Percentiles rank a stretch among this genome's conserved stretches.
These are phyloP conservation scores for Pygoscelis adeliae DNA, from an alignment of 2,113 vertebrate species.

Conservation along the genomic window DNA sequence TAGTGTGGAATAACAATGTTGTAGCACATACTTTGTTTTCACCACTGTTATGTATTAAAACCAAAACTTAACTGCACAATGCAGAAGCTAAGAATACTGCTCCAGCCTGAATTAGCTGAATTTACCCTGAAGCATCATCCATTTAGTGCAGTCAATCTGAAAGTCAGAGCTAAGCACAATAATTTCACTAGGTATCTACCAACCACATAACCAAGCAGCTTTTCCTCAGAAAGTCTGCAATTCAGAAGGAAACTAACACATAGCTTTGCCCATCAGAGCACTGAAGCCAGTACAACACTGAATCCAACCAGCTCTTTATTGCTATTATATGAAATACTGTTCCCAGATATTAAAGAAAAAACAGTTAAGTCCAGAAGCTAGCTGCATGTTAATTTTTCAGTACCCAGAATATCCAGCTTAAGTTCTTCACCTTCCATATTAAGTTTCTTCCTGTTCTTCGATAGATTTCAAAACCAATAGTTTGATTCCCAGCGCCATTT, in stretches of 20 bases:
- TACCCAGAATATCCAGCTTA: neutral
- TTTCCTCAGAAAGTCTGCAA: neutral
- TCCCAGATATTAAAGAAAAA: neutral
- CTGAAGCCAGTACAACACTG: neutral
- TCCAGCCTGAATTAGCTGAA: neutral
- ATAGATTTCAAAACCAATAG: neutral
- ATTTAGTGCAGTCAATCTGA: neutral
- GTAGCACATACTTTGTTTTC: neutral
- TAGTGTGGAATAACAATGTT: neutral
- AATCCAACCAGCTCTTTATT: neutral
- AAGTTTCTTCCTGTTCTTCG: neutral
- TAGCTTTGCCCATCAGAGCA: neutral
- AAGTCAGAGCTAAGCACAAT: neutral
- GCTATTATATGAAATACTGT: neutral
- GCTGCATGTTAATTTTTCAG: neutral
- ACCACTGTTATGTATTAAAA: neutral
- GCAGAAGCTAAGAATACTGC: neutral
- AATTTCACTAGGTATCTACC: neutral
- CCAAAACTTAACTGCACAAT: neutral
- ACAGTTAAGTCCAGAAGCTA: neutral
- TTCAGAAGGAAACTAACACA: neutral
- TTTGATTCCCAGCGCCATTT: neutral
- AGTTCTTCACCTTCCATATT: neutral
- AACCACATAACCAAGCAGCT: neutral
- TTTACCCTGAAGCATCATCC: neutral